Evolutionary conservation across 2,888 invertebrate genomes (phyloP), one percentile per base, ranked within the genome.

Genomic region (Drosophila prostipennis): DNA sequence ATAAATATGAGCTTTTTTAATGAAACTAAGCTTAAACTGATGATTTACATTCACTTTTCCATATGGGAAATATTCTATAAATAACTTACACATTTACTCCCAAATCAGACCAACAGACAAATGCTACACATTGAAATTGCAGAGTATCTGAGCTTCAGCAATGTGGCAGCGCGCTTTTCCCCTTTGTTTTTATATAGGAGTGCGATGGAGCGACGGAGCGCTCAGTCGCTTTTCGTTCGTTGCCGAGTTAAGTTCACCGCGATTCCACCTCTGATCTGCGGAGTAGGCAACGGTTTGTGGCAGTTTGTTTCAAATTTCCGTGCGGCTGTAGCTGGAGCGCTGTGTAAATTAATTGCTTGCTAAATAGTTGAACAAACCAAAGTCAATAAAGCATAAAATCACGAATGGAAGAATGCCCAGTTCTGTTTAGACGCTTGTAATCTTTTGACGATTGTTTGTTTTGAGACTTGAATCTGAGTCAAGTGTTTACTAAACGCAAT

Each of bases 141-240:
- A 46, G 63, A 19, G 63, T 49, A 63, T 64, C 29, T 51, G 29
- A 63, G 16, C 14, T 51, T 45, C 39, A 39, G 26, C 43, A 37
- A n/a, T 32, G 40, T 32, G 45, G 19, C 45, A 16, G 34, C 37
- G 45, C 26, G 65, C 49, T 64, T 14, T 29, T 37, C 49, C 26
- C 46, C 32, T 49, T 51, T 37, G 34, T 39, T 67, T 65, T 57
- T 78, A 83, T 70, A 80, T 75, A 71, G 61, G 40, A 19, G 55
- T 63, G 78, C 65, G 49, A 45, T 46, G 60, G 52, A 65, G 59
- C 68, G 46, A 32, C 43, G 42, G 48, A 29, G 46, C 32, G 48
- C 67, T 68, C 81, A 80, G 85, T 80, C 19, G 61, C 46, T 68
- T 55, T 60, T 70, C 49, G 65, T 74, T 56, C 79, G 79, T 58